A percentile compares a stretch with the other conserved stretches of the same genome.
Evolutionary conservation across 64 coral and sea anemone genomes (phyloP).

Genomic region (Pocillopora verrucosa): DNA sequence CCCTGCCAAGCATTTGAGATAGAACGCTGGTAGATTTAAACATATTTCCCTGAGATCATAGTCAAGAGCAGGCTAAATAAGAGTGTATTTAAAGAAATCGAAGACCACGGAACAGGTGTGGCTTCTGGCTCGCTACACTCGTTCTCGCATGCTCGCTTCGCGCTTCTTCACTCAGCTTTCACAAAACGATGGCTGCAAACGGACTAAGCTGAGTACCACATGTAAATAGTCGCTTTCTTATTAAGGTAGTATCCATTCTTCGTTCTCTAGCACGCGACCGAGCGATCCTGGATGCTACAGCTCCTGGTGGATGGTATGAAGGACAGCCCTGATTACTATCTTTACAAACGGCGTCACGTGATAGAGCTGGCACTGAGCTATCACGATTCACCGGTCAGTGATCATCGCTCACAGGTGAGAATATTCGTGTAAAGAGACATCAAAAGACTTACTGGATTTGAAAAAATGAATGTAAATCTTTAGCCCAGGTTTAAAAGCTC

Average conservation of each 20-base stretch:
- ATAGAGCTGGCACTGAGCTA: constrained; percentile 78
- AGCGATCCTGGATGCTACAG: constrained; percentile 85
- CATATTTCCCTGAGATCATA: too few species aligned
- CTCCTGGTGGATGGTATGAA: constrained; percentile 76
- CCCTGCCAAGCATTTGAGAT: too few species aligned
- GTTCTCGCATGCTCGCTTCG: too few species aligned
- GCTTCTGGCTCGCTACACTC: too few species aligned
- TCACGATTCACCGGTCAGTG: constrained; percentile 77
- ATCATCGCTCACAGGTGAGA: constrained; percentile 64
- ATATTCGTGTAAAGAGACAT: background rate
- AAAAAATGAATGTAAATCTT: background rate
- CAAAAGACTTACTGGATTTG: background rate
- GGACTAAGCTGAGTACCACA: background rate
- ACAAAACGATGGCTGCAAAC: background rate
- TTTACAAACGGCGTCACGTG: constrained; percentile 82
- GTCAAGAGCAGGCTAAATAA: too few species aligned
- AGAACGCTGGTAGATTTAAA: too few species aligned
- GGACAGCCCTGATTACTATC: constrained; percentile 84
- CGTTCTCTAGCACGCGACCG: constrained; percentile 44
- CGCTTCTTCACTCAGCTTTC: too few species aligned
- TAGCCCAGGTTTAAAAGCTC: too few species aligned
- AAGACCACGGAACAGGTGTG: too few species aligned
- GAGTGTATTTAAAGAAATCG: too few species aligned
- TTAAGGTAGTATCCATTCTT: background rate
- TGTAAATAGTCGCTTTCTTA: background rate